Conservation (phyloP, 1,140 invertebrate species). For the Gryon sp. region DNA sequence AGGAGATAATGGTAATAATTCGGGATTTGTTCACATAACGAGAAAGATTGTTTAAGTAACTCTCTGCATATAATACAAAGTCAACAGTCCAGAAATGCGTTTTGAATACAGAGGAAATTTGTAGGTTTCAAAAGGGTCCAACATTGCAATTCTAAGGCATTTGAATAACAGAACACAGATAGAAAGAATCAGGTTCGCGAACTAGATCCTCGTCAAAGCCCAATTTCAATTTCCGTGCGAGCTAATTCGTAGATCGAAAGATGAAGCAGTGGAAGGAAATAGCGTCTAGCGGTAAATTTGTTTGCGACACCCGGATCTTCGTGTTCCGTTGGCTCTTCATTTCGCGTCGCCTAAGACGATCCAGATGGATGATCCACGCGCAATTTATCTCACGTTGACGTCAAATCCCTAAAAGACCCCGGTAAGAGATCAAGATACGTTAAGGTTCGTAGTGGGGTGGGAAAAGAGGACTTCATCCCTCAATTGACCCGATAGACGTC, state of each 20-base stretch:
- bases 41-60: no score
- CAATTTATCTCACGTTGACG: slow-evolving; percentile 62
- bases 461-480: slow-evolving; percentile 31
- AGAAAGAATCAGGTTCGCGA: slow-evolving; percentile 7
- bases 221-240: slow-evolving; percentile 34
- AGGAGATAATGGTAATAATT: no score
- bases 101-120: no score
- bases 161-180: no score
- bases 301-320: slow-evolving; percentile 57
- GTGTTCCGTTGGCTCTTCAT: slow-evolving; percentile 52
- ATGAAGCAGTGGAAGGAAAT: slow-evolving; percentile 16
- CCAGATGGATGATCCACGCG: slow-evolving; percentile 58
- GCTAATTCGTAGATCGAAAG: slow-evolving; percentile 46
- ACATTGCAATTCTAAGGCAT: no score
- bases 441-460: slow-evolving; percentile 44
- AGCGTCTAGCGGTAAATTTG: slow-evolving; percentile 54
- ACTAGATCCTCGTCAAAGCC: slow-evolving; percentile 9
- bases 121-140: no score
- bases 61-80: no score
- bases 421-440: slow-evolving; percentile 53
- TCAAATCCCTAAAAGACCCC: slow-evolving; percentile 60
- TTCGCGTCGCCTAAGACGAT: slow-evolving; percentile 46
- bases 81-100: no score
- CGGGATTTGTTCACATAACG: no score
- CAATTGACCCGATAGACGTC: slow-evolving; percentile 65